Base-by-base conservation (phyloP, 2,888 invertebrate genomes). In the Orchesella flavescens region DNA sequence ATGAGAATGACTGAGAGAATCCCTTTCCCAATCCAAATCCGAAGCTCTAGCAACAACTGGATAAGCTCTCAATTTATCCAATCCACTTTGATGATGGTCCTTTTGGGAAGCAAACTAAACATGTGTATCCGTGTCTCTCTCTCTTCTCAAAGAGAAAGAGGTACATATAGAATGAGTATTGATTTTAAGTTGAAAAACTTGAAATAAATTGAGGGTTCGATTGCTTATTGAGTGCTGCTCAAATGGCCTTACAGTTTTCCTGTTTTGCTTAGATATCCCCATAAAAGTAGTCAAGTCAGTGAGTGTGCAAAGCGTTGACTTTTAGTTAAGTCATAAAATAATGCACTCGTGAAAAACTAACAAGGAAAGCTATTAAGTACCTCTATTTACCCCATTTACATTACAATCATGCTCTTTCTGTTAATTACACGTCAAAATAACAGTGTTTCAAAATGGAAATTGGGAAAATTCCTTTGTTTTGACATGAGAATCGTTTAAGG, bases 1-100 rank as follows among this genome's bases (percentile, higher is more conserved):
- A 9, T 44, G 49, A 34, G 34, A 34, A 34, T 34, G 34, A 2
- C 34, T 34, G 34, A 34, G 34, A 34, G 34, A 34, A 7, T 49
- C 66, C 44, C 44, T 66, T 66, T 66, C 66, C 66, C 3, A 12
- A 49, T 2, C 49, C 10, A 34, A 34, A 34, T 2, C 34, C 34
- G n/a, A n/a, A n/a, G n/a, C n/a, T n/a, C n/a, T n/a, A n/a, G n/a
- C n/a, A 34, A 34, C 34, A 71, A 71, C 72, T 72, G 59, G 72
- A 72, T 72, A 72, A 72, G 72, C 72, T 72, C 72, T 72, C 72
- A 59, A 72, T 49, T 34, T 34, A 34, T 63, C 63, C 63, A 66
- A 49, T 65, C 65, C 65, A 65, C 65, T 65, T 65, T 65, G 43
- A 65, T 65, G 65, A 65, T 13, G 34, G 65, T 17, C 13, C 57